A percentile compares a stretch with the other conserved stretches of the same genome.
Evolutionary conservation across 1,140 invertebrate genomes (phyloP).

Genomic region (Drosophila baimaii): DNA sequence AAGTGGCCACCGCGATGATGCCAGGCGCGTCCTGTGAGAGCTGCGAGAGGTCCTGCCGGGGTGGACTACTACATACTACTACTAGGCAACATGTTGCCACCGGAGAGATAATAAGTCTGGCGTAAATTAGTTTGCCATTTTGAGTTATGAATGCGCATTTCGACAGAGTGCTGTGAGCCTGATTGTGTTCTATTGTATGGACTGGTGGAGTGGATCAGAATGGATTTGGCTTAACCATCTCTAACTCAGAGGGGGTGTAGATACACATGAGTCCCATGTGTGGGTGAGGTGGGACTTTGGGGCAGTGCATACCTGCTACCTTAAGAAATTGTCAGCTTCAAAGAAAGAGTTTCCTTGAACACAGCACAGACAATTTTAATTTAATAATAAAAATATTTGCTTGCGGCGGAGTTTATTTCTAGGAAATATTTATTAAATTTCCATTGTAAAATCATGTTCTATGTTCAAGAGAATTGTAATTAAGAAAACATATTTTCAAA

Average conservation of each 20-base stretch:
- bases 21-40: slow-evolving; percentile 4
- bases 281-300: background rate
- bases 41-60: slow-evolving; percentile 15
- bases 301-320: background rate
- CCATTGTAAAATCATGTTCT: background rate
- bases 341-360: background rate
- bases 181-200: slow-evolving; percentile 1
- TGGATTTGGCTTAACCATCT: slow-evolving; percentile 37
- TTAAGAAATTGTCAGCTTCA: too few species aligned
- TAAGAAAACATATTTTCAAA: too few species aligned
- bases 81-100: slow-evolving; percentile 66
- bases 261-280: background rate
- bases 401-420: background rate
- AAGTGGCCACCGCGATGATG: slow-evolving; percentile 46
- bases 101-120: slow-evolving; percentile 78
- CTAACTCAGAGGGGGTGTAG: background rate
- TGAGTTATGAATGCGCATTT: slow-evolving; percentile 83
- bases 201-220: slow-evolving; percentile 54
- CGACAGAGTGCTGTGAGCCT: slow-evolving; percentile 23
- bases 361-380: background rate
- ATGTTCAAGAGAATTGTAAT: background rate
- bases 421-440: background rate
- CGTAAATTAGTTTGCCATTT: slow-evolving; percentile 83
- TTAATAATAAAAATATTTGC: background rate
- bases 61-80: slow-evolving; percentile 31